Evolutionary conservation across 2,888 invertebrate species (phyloP).

Genomic region (Biston stratarius): DNA sequence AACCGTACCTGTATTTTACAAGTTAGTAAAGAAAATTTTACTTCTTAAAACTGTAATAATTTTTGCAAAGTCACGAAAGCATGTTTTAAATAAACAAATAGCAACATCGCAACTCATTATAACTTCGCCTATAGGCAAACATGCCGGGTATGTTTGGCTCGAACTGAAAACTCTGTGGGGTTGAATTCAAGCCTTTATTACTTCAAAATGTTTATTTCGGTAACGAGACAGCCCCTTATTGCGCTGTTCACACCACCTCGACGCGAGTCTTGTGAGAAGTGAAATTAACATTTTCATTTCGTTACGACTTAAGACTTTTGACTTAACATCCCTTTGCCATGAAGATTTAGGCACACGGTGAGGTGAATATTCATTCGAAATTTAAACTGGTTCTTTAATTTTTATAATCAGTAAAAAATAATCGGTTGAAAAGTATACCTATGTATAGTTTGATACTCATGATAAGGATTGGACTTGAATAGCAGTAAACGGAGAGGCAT

Average conservation of each 20-base stretch:
- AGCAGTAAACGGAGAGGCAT: no score
- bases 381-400: background rate
- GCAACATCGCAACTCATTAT: conserved; percentile 65
- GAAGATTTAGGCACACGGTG: background rate
- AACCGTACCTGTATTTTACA: conserved; percentile 29
- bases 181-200: conserved; percentile 50
- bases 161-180: conserved; percentile 49
- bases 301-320: conserved; percentile 33
- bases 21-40: conserved; percentile 20
- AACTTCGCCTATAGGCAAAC: conserved; percentile 60
- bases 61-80: conserved; percentile 60
- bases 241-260: conserved; percentile 45
- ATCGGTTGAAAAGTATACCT: no score
- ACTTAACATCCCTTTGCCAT: conserved; percentile 26
- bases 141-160: conserved; percentile 48
- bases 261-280: conserved; percentile 37
- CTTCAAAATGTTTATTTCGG: conserved; percentile 48
- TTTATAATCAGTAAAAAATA: background rate
- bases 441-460: no score
- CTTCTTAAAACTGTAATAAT: conserved; percentile 51
- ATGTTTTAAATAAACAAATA: conserved; percentile 54
- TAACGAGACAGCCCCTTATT: conserved; percentile 46
- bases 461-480: no score
- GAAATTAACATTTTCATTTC: conserved; percentile 41
- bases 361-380: conserved; percentile 1